Percentiles rank a stretch among this genome's conserved stretches.
These are phyloP conservation scores for Habropoda laboriosa DNA, from an alignment of 1,140 invertebrate genomes.

Conservation along the genomic window DNA sequence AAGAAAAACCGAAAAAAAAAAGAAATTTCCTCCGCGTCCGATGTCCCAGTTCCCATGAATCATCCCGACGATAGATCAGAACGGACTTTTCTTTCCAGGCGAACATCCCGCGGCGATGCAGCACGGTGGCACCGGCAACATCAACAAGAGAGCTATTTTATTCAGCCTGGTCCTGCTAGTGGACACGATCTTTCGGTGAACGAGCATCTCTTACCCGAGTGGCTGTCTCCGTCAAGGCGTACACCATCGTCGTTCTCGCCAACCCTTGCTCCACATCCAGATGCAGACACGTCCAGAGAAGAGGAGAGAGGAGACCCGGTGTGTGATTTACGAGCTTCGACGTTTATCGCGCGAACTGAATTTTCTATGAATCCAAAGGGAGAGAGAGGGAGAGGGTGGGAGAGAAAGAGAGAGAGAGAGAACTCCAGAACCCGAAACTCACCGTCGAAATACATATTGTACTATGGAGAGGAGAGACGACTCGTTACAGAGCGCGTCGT, in stretches of 20 bases:
- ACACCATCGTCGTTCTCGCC: background rate
- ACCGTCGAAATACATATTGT: background rate
- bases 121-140: conserved; percentile 83
- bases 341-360: conserved; percentile 22
- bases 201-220: background rate
- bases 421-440: background rate
- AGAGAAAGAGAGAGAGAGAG: too few relatives aligned
- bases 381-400: too few relatives aligned
- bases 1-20: too few relatives aligned
- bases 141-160: conserved; percentile 61
- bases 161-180: conserved; percentile 59
- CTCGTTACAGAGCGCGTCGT: background rate
- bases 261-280: too few relatives aligned
- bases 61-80: background rate
- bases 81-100: conserved; percentile 81
- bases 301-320: background rate
- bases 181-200: conserved; percentile 61
- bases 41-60: background rate
- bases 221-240: background rate
- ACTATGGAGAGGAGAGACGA: background rate
- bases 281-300: background rate
- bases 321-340: conserved; percentile 31
- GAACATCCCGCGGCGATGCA: conserved; percentile 91
- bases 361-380: conserved; percentile 40
- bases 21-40: background rate